These are phyloP conservation scores for Labeo calbasu DNA, from an alignment of 2,797 vertebrate species.

Conservation along the genomic window DNA sequence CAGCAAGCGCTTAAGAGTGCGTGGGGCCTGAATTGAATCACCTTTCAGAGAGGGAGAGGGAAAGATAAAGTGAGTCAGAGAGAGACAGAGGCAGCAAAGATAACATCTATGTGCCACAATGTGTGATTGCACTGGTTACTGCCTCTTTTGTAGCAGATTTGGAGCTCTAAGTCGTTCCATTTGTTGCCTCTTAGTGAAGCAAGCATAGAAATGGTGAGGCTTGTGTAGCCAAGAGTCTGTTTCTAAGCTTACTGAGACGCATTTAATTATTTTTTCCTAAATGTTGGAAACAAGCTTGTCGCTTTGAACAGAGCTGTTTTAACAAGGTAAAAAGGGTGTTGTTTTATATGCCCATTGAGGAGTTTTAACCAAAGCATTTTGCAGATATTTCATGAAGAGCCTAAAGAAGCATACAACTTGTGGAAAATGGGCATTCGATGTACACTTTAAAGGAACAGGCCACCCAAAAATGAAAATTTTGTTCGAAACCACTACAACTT, in stretches of 20 bases:
- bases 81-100: conserved; percentile 46
- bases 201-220: background rate
- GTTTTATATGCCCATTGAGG: too few species aligned
- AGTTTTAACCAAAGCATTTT: too few species aligned
- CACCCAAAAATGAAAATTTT: too few species aligned
- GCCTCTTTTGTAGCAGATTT: conserved; percentile 41
- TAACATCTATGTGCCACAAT: conserved; percentile 48
- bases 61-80: conserved; percentile 40
- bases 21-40: conserved; percentile 35
- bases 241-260: background rate
- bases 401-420: too few species aligned
- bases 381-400: too few species aligned
- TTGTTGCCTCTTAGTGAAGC: conserved; percentile 5
- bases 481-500: too few species aligned
- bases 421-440: too few species aligned
- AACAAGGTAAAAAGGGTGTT: too few species aligned
- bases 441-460: too few species aligned
- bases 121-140: conserved; percentile 43
- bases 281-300: too few species aligned
- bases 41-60: conserved; percentile 17
- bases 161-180: conserved; percentile 7
- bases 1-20: conserved; percentile 26
- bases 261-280: background rate
- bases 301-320: too few species aligned
- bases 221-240: conserved; percentile 5